phyloP scores from a whole-genome alignment of 2,797 vertebrate genomes.

The Hozukius guyotensis region DNA sequence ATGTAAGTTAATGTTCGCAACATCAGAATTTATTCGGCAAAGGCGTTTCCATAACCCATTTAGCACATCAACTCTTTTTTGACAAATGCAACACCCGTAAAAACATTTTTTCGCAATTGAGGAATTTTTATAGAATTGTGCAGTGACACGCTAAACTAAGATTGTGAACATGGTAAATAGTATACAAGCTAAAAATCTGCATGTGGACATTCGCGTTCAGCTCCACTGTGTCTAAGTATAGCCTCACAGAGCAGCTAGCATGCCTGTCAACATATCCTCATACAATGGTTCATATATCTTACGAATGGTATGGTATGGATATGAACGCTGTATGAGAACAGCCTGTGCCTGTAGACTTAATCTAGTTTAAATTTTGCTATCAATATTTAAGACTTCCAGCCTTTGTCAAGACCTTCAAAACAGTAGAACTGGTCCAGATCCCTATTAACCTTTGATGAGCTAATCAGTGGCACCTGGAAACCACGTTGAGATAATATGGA shows the following conservation, averaged over 20 bases:
- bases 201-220: neutral
- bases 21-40: too few relatives aligned
- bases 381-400: neutral
- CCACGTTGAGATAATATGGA: constrained; percentile 7
- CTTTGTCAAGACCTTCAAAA: neutral
- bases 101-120: too few relatives aligned
- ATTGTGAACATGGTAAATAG: neutral
- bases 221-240: neutral
- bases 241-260: neutral
- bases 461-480: constrained; percentile 24
- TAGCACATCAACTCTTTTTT: too few relatives aligned
- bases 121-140: too few relatives aligned
- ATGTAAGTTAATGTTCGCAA: too few relatives aligned
- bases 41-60: too few relatives aligned
- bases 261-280: neutral
- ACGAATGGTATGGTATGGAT: neutral
- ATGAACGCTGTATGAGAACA: neutral
- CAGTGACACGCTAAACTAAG: neutral
- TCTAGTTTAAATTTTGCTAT: neutral
- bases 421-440: neutral
- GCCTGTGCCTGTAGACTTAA: neutral
- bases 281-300: neutral
- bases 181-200: neutral
- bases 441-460: neutral
- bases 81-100: too few relatives aligned